phyloP scores from a whole-genome alignment of 2,797 vertebrate genomes.

The Gallinago nigripennis region DNA sequence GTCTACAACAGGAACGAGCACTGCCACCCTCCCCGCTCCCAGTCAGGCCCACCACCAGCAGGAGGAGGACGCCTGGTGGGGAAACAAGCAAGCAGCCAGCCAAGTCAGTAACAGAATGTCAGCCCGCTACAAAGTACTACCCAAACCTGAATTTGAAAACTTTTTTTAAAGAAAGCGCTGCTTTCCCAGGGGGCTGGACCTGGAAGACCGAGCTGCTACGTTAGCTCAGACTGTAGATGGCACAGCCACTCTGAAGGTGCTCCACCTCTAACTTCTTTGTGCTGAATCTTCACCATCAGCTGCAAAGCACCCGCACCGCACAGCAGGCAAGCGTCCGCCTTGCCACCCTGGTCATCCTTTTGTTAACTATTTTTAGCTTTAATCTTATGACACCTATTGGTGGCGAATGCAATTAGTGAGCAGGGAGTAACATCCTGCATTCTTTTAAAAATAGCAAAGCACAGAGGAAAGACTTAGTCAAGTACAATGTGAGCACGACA shows the following conservation, averaged over 20 bases:
- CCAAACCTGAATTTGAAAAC: rapidly evolving
- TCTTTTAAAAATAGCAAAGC: constrained; percentile 25
- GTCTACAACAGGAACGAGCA: neutral
- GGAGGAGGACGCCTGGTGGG: neutral
- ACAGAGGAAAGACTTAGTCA: neutral
- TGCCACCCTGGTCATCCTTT: neutral
- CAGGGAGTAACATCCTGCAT: neutral
- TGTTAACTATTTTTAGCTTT: neutral
- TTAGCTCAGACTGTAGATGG: rapidly evolving
- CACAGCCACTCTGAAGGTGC: neutral
- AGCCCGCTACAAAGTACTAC: rapidly evolving
- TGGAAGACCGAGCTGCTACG: rapidly evolving
- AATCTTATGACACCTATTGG: constrained; percentile 3
- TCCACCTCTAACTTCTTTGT: neutral
- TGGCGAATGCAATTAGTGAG: neutral
- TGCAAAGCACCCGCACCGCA: neutral
- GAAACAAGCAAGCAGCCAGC: neutral
- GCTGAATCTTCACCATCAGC: neutral
- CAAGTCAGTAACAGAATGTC: neutral
- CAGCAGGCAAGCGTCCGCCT: neutral
- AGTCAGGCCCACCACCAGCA: neutral
- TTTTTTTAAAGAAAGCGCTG: no score
- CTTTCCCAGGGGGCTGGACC: neutral
- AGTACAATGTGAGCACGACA: neutral
- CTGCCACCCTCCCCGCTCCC: neutral